Conservation (phyloP, 2,797 vertebrate species). For the Onychomys torridus region DNA sequence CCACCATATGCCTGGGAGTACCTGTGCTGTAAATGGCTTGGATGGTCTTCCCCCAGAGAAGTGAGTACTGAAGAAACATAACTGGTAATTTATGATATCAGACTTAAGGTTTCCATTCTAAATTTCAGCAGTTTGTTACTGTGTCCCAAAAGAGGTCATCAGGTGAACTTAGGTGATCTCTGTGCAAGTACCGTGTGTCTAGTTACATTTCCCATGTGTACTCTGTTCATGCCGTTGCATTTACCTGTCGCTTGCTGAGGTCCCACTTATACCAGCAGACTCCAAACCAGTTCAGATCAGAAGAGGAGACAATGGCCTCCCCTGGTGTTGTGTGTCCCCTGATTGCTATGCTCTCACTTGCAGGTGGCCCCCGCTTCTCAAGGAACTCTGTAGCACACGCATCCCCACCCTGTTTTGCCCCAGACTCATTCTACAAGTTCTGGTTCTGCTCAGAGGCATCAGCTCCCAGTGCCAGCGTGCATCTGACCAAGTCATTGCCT, state of each 20-base stretch:
- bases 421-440: constrained; percentile 80
- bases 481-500: constrained; percentile 83
- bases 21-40: not conserved
- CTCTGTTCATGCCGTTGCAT: accelerated
- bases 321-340: not conserved
- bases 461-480: constrained; percentile 78
- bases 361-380: constrained; percentile 82
- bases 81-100: accelerated
- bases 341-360: not conserved
- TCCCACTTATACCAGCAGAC: not conserved
- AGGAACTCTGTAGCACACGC: constrained; percentile 56
- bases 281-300: not conserved
- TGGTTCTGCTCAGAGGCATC: constrained; percentile 84
- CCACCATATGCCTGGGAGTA: constrained; percentile 49
- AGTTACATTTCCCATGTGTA: not conserved
- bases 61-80: constrained; percentile 76
- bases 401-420: constrained; percentile 86
- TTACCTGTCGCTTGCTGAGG: not conserved
- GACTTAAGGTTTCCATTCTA: accelerated
- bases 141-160: not conserved
- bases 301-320: not conserved
- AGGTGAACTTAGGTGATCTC: no score
- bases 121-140: not conserved
- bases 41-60: constrained; percentile 67
- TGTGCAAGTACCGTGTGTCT: accelerated